Conservation (phyloP, 2,113 vertebrate species). For the Hystrix brachyura region DNA sequence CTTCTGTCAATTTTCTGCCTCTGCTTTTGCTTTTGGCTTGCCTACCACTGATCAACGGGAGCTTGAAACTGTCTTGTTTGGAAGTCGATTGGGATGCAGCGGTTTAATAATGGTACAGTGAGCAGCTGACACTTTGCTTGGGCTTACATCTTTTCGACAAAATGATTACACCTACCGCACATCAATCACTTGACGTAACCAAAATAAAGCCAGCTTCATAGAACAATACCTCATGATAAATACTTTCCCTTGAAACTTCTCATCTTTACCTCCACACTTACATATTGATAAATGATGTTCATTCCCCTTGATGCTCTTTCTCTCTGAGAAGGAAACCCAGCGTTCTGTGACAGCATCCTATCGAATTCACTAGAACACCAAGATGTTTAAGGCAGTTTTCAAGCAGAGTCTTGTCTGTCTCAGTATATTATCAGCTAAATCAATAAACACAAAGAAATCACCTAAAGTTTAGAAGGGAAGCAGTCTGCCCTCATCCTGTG, state of each 20-base stretch:
- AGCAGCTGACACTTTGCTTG: conserved; percentile 68
- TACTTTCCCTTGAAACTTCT: conserved; percentile 85
- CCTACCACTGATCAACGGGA: conserved; percentile 64
- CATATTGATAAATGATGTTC: conserved; percentile 85
- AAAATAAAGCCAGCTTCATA: conserved; percentile 86
- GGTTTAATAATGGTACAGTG: conserved; percentile 72
- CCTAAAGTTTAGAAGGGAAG: neutral
- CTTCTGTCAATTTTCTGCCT: conserved; percentile 49
- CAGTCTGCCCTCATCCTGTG: neutral
- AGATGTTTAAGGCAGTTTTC: conserved; percentile 57
- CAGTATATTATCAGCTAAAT: conserved; percentile 35
- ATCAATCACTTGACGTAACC: conserved; percentile 85
- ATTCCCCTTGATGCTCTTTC: conserved; percentile 77
- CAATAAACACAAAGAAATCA: conserved; percentile 1
- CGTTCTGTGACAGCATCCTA: conserved; percentile 75
- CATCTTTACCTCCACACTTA: conserved; percentile 77
- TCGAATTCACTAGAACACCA: neutral
- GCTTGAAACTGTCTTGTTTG: conserved; percentile 35
- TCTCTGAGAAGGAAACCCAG: conserved; percentile 55
- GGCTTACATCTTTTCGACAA: conserved; percentile 78
- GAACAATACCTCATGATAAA: conserved; percentile 88
- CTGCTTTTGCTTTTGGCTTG: conserved; percentile 53
- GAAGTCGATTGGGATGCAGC: conserved; percentile 70
- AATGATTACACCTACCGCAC: conserved; percentile 81
- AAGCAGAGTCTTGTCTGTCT: conserved; percentile 31